These are phyloP conservation scores for Urocyon cinereoargenteus DNA, from an alignment of 2,797 vertebrate species.

Conservation along the genomic window DNA sequence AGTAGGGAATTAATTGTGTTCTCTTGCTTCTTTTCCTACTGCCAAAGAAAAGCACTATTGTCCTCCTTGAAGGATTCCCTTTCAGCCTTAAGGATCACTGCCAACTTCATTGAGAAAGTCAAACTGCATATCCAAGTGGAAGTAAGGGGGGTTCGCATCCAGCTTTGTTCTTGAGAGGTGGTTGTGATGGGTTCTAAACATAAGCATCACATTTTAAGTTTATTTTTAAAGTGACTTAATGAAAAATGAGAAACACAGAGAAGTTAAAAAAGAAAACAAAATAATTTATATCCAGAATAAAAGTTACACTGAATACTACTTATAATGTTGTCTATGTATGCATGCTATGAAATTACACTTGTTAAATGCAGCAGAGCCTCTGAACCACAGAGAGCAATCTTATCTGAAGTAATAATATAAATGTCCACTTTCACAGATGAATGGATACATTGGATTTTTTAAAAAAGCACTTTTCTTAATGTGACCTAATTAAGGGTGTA, in stretches of 20 bases:
- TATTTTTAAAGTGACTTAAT: constrained; percentile 69
- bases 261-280: not conserved
- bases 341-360: constrained; percentile 75
- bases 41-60: constrained; percentile 88
- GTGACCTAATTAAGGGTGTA: constrained; percentile 83
- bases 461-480: constrained; percentile 82
- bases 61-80: constrained; percentile 88
- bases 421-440: constrained; percentile 82
- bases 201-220: constrained; percentile 78
- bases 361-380: constrained; percentile 74
- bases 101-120: constrained; percentile 89
- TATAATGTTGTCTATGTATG: constrained; percentile 70
- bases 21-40: constrained; percentile 85
- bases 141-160: constrained; percentile 80
- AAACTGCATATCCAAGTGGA: constrained; percentile 83
- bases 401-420: constrained; percentile 81
- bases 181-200: constrained; percentile 78
- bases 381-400: constrained; percentile 74
- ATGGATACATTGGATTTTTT: constrained; percentile 52
- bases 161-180: constrained; percentile 74
- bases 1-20: constrained; percentile 86
- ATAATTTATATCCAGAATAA: constrained; percentile 74
- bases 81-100: constrained; percentile 87
- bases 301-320: constrained; percentile 64
- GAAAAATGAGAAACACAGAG: constrained; percentile 33